These are phyloP conservation scores for Neoseiulus cucumeris DNA, from an alignment of 1,140 invertebrate genomes.

Conservation along the genomic window DNA sequence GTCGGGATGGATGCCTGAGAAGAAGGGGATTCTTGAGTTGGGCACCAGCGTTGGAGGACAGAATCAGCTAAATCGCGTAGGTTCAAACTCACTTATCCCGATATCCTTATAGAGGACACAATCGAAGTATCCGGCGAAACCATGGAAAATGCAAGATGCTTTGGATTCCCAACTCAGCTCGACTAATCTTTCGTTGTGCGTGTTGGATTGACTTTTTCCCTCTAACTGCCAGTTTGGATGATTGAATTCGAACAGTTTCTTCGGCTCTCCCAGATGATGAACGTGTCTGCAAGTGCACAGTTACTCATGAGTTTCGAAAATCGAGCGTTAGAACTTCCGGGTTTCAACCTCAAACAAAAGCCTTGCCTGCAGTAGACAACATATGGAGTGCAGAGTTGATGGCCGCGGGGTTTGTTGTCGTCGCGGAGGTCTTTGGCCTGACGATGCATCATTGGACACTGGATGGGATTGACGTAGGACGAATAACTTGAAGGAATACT, in stretches of 20 bases:
- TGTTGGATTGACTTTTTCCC: not conserved
- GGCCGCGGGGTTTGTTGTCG: conserved; percentile 32
- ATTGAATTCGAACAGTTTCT: conserved; percentile 62
- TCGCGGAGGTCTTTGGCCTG: conserved; percentile 41
- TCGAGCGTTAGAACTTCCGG: too few species aligned
- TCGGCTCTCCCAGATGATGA: conserved; percentile 52
- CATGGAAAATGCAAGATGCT: conserved; percentile 61
- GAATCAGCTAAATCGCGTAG: too few species aligned
- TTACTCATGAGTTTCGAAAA: too few species aligned
- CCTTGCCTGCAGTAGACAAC: not conserved
- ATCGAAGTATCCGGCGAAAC: conserved; percentile 89
- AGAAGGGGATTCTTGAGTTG: not conserved
- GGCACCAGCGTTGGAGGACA: too few species aligned
- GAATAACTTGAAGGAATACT: conserved; percentile 78
- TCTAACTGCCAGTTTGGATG: conserved; percentile 52
- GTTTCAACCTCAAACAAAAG: too few species aligned
- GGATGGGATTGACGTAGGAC: conserved; percentile 70
- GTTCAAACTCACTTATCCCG: conserved; percentile 42
- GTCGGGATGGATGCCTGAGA: not conserved
- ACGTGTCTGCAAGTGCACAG: conserved; percentile 30
- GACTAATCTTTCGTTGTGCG: conserved; percentile 48
- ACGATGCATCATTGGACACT: conserved; percentile 50
- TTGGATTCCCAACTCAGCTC: conserved; percentile 44
- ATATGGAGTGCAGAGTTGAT: conserved; percentile 8
- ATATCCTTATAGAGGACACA: conserved; percentile 61